Conservation (phyloP, 2,113 vertebrate genomes). For the Oncorhynchus gorbuscha region DNA sequence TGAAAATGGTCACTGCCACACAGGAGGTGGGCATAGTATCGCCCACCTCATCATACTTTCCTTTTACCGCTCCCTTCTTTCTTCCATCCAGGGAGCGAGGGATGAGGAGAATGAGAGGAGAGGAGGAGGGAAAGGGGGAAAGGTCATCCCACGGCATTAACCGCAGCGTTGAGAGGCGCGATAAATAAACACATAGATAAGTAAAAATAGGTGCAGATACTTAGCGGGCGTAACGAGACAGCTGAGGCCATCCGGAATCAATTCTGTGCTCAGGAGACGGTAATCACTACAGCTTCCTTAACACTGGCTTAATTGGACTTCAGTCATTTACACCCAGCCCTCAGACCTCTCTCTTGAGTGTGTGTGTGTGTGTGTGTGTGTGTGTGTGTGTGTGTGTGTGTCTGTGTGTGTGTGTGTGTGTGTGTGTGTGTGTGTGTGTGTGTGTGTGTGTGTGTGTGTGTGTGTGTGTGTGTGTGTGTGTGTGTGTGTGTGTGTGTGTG, state of each 20-base stretch:
- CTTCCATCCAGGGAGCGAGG: neutral
- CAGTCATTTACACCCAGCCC: slow-evolving; percentile 50
- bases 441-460: slow-evolving; percentile 43
- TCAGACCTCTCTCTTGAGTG: slow-evolving; percentile 6
- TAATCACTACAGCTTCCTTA: slow-evolving; percentile 65
- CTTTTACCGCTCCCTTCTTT: neutral
- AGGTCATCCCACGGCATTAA: slow-evolving; percentile 49
- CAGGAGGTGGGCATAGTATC: slow-evolving; percentile 32
- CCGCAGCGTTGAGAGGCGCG: neutral
- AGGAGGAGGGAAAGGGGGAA: slow-evolving; percentile 16
- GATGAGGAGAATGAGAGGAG: neutral
- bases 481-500: slow-evolving; percentile 32
- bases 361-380: slow-evolving; percentile 29
- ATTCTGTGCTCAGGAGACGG: slow-evolving; percentile 43
- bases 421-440: slow-evolving; percentile 35
- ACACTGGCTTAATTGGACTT: slow-evolving; percentile 57
- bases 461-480: slow-evolving; percentile 39
- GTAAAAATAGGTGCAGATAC: slow-evolving; percentile 58
- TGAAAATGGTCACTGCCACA: slow-evolving; percentile 59
- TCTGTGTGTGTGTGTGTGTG: neutral
- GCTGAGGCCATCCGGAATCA: slow-evolving; percentile 53
- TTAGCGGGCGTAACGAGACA: slow-evolving; percentile 61
- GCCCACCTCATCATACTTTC: slow-evolving; percentile 7
- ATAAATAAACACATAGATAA: slow-evolving; percentile 56
- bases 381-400: slow-evolving; percentile 33